phyloP scores from a whole-genome alignment of 2,888 invertebrate species.

The Leucophenga maculata region DNA sequence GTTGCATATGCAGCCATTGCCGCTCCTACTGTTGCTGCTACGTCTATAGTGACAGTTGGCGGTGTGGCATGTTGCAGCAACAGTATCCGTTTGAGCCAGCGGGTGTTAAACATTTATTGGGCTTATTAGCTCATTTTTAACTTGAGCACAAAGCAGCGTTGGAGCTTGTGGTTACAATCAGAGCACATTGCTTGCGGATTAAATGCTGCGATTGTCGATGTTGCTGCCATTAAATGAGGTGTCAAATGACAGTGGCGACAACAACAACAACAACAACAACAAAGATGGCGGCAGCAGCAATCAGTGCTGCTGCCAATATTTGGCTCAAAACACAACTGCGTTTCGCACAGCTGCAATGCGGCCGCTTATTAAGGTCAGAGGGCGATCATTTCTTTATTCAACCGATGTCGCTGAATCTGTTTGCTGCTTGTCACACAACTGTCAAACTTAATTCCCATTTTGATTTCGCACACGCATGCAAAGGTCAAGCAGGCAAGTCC shows the following conservation, averaged over 20 bases:
- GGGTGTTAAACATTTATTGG: slow-evolving; percentile 69
- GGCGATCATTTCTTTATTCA: slow-evolving; percentile 49
- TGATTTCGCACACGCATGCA: slow-evolving; percentile 20
- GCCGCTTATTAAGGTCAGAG: slow-evolving; percentile 62
- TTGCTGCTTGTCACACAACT: slow-evolving; percentile 61
- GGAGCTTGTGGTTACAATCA: slow-evolving; percentile 17
- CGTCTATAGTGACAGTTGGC: slow-evolving; percentile 29
- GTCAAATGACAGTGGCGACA: slow-evolving; percentile 66
- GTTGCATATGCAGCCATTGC: slow-evolving; percentile 29
- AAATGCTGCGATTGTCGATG: slow-evolving; percentile 35
- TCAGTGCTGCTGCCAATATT: slow-evolving; percentile 9
- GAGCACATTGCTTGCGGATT: not conserved
- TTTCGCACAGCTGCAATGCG: slow-evolving; percentile 49
- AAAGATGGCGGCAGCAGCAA: not conserved
- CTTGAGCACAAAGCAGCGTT: no score
- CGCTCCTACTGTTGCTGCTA: slow-evolving; percentile 35
- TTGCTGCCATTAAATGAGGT: slow-evolving; percentile 64
- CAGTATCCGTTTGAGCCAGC: slow-evolving; percentile 52
- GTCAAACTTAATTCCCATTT: slow-evolving; percentile 61
- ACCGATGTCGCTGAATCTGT: no score
- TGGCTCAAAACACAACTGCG: slow-evolving; percentile 35
- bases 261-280: not conserved
- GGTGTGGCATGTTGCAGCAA: slow-evolving; percentile 34
- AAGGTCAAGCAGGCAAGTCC: slow-evolving; percentile 1
- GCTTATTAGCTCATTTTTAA: slow-evolving; percentile 63